These are phyloP conservation scores for Apteryx owenii DNA, from an alignment of 2,113 vertebrate species.

Conservation along the genomic window DNA sequence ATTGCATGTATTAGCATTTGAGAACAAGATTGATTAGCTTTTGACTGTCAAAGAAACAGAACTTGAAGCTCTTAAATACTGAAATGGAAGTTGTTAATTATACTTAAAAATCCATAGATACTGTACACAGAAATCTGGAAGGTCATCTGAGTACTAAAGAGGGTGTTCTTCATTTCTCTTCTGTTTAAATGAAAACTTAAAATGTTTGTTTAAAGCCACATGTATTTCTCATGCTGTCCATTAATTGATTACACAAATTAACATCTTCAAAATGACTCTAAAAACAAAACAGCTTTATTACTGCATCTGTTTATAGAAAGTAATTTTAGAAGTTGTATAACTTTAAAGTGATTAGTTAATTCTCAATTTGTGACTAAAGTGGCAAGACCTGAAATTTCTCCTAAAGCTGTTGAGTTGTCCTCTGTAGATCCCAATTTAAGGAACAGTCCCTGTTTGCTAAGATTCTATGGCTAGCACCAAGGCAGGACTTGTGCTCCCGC, in stretches of 20 bases:
- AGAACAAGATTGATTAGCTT: slow-evolving; percentile 79
- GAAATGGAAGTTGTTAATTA: slow-evolving; percentile 77
- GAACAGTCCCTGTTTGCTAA: neutral
- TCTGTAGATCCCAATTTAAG: neutral
- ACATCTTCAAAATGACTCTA: slow-evolving; percentile 54
- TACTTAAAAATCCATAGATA: slow-evolving; percentile 73
- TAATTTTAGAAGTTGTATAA: slow-evolving; percentile 61
- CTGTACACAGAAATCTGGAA: slow-evolving; percentile 63
- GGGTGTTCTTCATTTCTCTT: slow-evolving; percentile 37
- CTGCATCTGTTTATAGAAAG: slow-evolving; percentile 51
- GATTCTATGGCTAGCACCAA: neutral
- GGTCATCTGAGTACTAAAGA: slow-evolving; percentile 65
- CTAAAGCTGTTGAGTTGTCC: neutral
- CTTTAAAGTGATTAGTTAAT: slow-evolving; percentile 54
- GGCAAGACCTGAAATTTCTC: neutral
- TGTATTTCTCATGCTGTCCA: slow-evolving; percentile 31
- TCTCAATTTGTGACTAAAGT: slow-evolving; percentile 38
- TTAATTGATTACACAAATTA: slow-evolving; percentile 56
- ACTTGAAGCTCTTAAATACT: slow-evolving; percentile 66
- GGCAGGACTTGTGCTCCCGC: neutral
- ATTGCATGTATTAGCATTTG: slow-evolving; percentile 81
- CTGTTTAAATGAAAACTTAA: slow-evolving; percentile 50
- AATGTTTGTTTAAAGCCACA: slow-evolving; percentile 20
- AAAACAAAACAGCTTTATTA: slow-evolving; percentile 55
- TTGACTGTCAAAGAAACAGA: slow-evolving; percentile 75